phyloP scores from a whole-genome alignment of 2,113 vertebrate genomes.

The Eurypyga helias region DNA sequence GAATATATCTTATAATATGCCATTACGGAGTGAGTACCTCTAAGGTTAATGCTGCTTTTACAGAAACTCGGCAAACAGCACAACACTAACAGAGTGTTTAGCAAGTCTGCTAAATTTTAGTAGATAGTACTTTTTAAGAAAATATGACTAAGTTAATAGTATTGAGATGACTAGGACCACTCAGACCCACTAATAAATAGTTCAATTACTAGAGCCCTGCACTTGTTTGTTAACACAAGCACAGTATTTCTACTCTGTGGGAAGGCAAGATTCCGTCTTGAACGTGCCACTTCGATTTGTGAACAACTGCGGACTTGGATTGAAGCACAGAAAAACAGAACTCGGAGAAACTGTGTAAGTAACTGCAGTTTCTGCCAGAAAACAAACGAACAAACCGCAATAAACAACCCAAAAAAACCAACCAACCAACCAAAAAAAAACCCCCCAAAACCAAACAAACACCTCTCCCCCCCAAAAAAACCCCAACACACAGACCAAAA shows the following conservation, averaged over 20 bases:
- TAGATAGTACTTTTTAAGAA: background rate
- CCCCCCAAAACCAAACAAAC: too few species aligned
- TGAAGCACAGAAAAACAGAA: background rate
- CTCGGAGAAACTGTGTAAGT: background rate
- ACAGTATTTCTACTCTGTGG: rapidly evolving
- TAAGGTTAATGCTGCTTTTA: background rate
- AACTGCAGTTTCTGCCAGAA: background rate
- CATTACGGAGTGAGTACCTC: background rate
- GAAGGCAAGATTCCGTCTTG: background rate
- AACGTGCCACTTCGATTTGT: background rate
- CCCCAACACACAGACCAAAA: too few species aligned
- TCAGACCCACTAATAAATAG: background rate
- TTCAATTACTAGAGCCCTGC: background rate
- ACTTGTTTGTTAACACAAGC: background rate
- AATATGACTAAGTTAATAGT: background rate
- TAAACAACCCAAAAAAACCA: too few species aligned
- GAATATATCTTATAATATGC: background rate
- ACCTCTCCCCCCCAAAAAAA: too few species aligned
- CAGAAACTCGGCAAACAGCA: background rate
- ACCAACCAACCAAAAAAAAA: too few species aligned
- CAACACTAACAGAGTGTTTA: background rate
- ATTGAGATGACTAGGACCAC: background rate
- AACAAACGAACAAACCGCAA: background rate
- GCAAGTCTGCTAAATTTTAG: background rate
- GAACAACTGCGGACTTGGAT: background rate